phyloP scores from a whole-genome alignment of 2,888 invertebrate species.

The Amorpha juglandis region DNA sequence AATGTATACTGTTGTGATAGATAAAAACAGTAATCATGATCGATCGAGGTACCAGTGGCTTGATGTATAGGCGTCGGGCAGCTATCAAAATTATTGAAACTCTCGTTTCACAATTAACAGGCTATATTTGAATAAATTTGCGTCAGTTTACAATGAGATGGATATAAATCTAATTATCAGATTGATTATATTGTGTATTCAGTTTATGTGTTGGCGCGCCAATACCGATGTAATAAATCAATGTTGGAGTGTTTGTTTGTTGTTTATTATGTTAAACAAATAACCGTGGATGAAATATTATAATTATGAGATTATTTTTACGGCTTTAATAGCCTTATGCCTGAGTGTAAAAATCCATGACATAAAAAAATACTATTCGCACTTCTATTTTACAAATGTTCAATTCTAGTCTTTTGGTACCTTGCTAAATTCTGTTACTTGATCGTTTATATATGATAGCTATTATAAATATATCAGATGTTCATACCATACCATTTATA shows the following conservation, averaged over 20 bases:
- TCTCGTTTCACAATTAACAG: slow-evolving; percentile 76
- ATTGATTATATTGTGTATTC: slow-evolving; percentile 57
- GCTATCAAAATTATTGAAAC: slow-evolving; percentile 69
- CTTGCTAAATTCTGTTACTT: too few relatives aligned
- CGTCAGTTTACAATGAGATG: slow-evolving; percentile 67
- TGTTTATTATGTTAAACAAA: slow-evolving; percentile 59
- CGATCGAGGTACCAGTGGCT: slow-evolving; percentile 50
- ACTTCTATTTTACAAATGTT: too few relatives aligned
- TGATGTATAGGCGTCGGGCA: slow-evolving; percentile 73
- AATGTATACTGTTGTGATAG: slow-evolving; percentile 41
- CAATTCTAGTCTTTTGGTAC: too few relatives aligned
- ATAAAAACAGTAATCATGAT: slow-evolving; percentile 46
- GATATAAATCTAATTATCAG: slow-evolving; percentile 75
- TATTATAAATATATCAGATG: too few relatives aligned
- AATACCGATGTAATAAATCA: slow-evolving; percentile 52
- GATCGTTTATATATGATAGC: too few relatives aligned
- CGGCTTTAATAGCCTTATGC: not conserved
- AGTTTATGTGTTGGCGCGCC: slow-evolving; percentile 63
- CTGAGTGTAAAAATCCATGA: not conserved
- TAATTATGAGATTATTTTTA: not conserved
- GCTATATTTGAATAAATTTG: slow-evolving; percentile 78
- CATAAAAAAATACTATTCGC: too few relatives aligned
- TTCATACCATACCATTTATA: too few relatives aligned
- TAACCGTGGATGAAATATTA: slow-evolving; percentile 45
- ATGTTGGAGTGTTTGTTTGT: slow-evolving; percentile 38